phyloP scores from a whole-genome alignment of 64 coral and sea anemone genomes.

The Stichodactyla helianthus region DNA sequence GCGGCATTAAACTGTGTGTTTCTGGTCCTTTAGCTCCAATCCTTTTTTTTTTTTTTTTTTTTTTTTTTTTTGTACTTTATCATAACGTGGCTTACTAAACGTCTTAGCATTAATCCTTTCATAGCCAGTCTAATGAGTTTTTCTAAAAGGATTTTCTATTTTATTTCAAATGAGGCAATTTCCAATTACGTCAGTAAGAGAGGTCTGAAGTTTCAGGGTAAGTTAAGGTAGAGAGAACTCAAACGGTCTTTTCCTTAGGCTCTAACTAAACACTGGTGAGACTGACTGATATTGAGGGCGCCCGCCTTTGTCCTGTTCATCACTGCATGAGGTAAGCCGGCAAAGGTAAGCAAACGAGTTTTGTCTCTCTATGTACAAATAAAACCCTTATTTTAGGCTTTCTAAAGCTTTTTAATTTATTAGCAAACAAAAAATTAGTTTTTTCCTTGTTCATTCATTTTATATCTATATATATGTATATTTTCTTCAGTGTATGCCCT shows the following conservation, averaged over 20 bases:
- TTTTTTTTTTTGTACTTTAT: background rate
- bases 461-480: too few species aligned
- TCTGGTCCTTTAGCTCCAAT: too few species aligned
- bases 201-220: background rate
- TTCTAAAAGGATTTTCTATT: background rate
- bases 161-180: background rate
- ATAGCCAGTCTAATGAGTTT: background rate
- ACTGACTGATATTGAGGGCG: background rate
- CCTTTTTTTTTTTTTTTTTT: too few species aligned
- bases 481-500: too few species aligned
- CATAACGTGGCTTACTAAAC: background rate
- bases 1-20: too few species aligned
- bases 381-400: too few species aligned
- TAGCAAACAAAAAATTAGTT: too few species aligned
- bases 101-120: background rate
- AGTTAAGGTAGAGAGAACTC: background rate
- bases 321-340: too few species aligned
- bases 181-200: background rate
- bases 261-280: background rate
- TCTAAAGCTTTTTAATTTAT: too few species aligned
- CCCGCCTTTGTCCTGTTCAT: background rate
- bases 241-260: background rate
- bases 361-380: background rate
- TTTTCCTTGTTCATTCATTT: too few species aligned
- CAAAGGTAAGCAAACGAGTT: background rate